Evolutionary conservation across 2,888 invertebrate species (phyloP).

Genomic region (Bombyx huttoni): DNA sequence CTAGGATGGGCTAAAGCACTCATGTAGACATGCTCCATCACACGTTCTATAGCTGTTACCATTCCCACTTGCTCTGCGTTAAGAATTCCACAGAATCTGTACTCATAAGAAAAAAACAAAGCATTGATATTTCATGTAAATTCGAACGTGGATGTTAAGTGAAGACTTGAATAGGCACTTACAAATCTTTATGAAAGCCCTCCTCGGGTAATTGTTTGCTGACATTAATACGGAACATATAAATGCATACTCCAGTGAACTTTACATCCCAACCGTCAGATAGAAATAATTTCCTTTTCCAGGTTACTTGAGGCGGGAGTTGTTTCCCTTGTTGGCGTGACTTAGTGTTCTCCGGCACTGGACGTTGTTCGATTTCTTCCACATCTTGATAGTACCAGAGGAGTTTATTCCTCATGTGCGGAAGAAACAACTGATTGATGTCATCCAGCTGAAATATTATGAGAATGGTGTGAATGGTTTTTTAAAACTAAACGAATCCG

Average conservation of each 20-base stretch:
- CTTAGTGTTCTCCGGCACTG: conserved; percentile 56
- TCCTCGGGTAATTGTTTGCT: conserved; percentile 91
- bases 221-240: conserved; percentile 87
- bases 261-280: conserved; percentile 89
- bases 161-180: conserved; percentile 24
- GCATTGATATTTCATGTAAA: too few species aligned
- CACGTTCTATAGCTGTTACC: conserved; percentile 88
- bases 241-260: conserved; percentile 86
- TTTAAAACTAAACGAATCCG: conserved; percentile 10
- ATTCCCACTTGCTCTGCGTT: conserved; percentile 85
- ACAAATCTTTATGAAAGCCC: conserved; percentile 90
- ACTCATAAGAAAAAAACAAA: too few species aligned
- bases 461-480: neutral
- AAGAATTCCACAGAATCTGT: conserved; percentile 83
- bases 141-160: too few species aligned
- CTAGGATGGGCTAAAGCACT: conserved; percentile 88
- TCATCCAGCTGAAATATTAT: conserved; percentile 78
- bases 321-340: conserved; percentile 57
- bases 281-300: conserved; percentile 84
- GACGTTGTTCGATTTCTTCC: conserved; percentile 76
- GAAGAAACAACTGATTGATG: conserved; percentile 88
- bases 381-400: conserved; percentile 93
- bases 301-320: conserved; percentile 48
- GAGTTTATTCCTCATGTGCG: conserved; percentile 87
- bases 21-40: conserved; percentile 92